Evolutionary conservation across 2,888 invertebrate genomes (phyloP), one percentile per base, ranked within the genome.

Genomic region (Crocallis elinguaria): DNA sequence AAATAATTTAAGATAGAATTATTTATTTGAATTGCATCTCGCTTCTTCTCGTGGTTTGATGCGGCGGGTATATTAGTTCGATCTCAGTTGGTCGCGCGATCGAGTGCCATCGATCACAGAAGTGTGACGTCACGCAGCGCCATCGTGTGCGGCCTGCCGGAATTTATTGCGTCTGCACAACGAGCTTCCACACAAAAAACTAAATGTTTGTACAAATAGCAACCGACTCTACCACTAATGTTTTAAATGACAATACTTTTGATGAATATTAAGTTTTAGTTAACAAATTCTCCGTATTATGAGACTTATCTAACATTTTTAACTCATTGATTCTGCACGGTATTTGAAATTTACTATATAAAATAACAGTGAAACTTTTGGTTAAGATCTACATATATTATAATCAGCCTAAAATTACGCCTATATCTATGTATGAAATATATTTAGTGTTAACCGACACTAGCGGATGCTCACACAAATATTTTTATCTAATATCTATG

Each of bases 91-190:
- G 75, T 74, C 83, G 58, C 69, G 77, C 85, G 84, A 88, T 91
- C 89, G 86, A 91, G 58, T 67, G 78, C 86, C 84, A 90, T 91
- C 90, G 87, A 91, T 91, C 91, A 91, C 83, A 71, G 73, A 84
- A 84, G 88, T 90, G 91, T 92, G 90, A 90, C 91, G 90, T 91
- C 90, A 90, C 86, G 88, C 89, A 80, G 88, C 79, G 89, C 84
- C 92, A 81, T 90, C 92, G 92, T 92, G 90, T 91, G 91, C 88
- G 90, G 90, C 90, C 89, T 64, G 76, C 64, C 78, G 81, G 78
- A 82, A 91, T 91, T 91, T 91, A 91, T 91, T 84, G 90, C 89
- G 86, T 80, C 83, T 85, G 87, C 86, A 84, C 88, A 87, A 75
- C 77, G 71, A 79, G 78, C 75, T 73, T 77, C 79, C 74, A 78